Conservation (phyloP, 2,888 invertebrate genomes). For the Rutpela maculata region DNA sequence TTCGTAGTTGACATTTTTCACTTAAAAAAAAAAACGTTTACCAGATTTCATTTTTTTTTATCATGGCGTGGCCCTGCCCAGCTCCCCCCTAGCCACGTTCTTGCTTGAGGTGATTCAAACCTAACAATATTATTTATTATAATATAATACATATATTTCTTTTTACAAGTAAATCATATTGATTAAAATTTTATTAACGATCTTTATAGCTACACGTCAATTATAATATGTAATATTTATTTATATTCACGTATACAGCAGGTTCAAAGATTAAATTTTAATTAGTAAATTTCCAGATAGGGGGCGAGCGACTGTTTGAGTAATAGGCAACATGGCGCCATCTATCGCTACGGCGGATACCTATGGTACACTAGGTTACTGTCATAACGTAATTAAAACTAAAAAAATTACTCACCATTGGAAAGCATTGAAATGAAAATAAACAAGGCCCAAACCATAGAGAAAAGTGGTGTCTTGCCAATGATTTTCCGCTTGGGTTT, state of each 20-base stretch:
- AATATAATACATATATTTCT: too few species aligned
- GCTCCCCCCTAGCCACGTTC: too few species aligned
- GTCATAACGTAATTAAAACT: conserved; percentile 8
- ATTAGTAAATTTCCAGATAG: background rate
- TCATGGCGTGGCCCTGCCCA: too few species aligned
- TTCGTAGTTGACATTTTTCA: too few species aligned
- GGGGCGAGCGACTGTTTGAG: background rate
- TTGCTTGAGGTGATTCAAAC: too few species aligned
- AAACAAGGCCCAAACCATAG: conserved; percentile 96
- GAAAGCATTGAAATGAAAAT: conserved; percentile 97
- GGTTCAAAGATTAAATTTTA: background rate
- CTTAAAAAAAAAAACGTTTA: too few species aligned
- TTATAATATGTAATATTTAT: too few species aligned
- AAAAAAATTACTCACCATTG: conserved; percentile 87
- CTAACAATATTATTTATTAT: too few species aligned
- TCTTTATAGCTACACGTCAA: too few species aligned
- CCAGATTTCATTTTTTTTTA: too few species aligned
- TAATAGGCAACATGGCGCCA: background rate
- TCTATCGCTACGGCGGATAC: background rate
- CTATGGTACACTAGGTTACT: background rate
- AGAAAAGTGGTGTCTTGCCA: conserved; percentile 95
- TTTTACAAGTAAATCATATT: too few species aligned
- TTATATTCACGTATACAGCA: background rate
- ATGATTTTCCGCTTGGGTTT: conserved; percentile 83
- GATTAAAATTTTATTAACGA: too few species aligned